Evolutionary conservation across 2,888 invertebrate genomes (phyloP).

Genomic region (Drosophila suboccidentalis): DNA sequence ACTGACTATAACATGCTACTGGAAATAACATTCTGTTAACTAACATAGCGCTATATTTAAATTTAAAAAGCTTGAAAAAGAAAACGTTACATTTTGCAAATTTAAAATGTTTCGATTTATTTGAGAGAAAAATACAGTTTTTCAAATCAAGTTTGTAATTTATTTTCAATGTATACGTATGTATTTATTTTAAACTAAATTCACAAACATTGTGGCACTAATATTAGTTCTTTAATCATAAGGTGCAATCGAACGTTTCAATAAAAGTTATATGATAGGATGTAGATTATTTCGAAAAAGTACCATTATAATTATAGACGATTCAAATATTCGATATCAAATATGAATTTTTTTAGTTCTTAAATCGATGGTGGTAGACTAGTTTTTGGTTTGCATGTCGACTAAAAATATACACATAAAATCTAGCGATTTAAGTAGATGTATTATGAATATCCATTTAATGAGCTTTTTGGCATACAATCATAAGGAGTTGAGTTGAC

Average conservation of each 20-base stretch:
- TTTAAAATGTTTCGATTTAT: background rate
- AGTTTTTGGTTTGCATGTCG: conserved; percentile 44
- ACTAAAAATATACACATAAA: conserved; percentile 66
- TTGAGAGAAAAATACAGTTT: background rate
- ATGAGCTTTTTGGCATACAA: conserved; percentile 66
- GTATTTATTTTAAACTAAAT: conserved; percentile 57
- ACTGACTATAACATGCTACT: conserved; percentile 10
- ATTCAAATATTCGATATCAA: conserved; percentile 29
- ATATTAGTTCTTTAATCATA: conserved; percentile 64
- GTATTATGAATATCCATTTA: conserved; percentile 50
- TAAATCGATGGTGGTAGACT: conserved; percentile 54
- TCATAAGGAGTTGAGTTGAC: conserved; percentile 33
- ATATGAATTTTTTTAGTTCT: conserved; percentile 44
- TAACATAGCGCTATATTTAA: background rate
- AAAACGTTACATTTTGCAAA: no score
- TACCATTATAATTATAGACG: conserved; percentile 28
- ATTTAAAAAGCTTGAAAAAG: background rate
- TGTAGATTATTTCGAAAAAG: conserved; percentile 43
- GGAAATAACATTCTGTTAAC: background rate
- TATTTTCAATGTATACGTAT: conserved; percentile 58
- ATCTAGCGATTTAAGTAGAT: conserved; percentile 41
- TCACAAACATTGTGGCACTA: conserved; percentile 77
- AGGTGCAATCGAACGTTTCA: conserved; percentile 62
- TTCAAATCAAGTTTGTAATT: conserved; percentile 53
- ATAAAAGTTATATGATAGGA: conserved; percentile 30